Evolutionary conservation across 2,888 invertebrate genomes (phyloP), one percentile per base, ranked within the genome.

Genomic region (Trimorus sp.): DNA sequence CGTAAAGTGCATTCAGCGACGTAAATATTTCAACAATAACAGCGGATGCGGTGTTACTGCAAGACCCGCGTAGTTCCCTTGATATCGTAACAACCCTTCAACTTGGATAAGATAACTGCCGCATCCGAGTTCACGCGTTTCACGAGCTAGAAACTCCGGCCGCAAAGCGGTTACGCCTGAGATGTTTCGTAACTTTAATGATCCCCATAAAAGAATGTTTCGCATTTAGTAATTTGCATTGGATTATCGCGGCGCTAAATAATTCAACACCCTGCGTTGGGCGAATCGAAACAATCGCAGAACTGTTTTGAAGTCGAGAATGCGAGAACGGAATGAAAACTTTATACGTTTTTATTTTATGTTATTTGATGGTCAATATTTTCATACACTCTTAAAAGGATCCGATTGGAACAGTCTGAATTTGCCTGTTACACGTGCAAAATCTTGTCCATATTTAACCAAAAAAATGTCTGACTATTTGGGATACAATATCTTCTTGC

Each of bases 21-120:
- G 45, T 48, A 62, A 66, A 68, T 74, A 56, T 45, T 56, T 69
- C n/a, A 37, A 75, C 45, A 51, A 63, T 79, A 74, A 42, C 26
- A 63, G n/a, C n/a, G 45, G 48, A 73, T 45, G 9, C 12, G 37
- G n/a, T 65, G 65, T 75, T 63, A 62, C 63, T 85, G 82, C 75
- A 83, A 69, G 49, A 63, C 48, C 63, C 73, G 66, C 82, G 83
- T 63, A 59, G 74, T 66, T 81, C 81, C 65, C 83, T 63, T 54
- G 84, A 74, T 83, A 75, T 84, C 83, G 77, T 85, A 84, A 85
- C 84, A 78, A 79, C 81, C 69, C 76, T 84, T 70, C 70, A 83
- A 83, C 84, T 76, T 65, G 59, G 36, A 54, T 60, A 75, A 85
- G 86, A 86, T 87, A 88, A 87, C 85, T 82, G 60, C 59, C 16